These are phyloP conservation scores for Bombycilla garrulus DNA, from an alignment of 2,113 vertebrate species.

Conservation along the genomic window DNA sequence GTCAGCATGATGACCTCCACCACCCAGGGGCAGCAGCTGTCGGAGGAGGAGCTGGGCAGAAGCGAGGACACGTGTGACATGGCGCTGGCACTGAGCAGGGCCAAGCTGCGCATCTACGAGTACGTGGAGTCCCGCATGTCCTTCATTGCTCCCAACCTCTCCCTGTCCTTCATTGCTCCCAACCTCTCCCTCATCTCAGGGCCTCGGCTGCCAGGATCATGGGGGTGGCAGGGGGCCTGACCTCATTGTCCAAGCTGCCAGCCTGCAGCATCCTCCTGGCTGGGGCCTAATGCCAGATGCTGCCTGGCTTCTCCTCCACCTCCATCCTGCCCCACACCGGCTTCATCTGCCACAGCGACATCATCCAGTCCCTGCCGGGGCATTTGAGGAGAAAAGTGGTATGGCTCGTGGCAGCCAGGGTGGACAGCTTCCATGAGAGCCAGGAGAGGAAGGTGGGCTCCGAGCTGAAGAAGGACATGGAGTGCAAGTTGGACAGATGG, in stretches of 20 bases:
- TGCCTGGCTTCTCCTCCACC: not conserved
- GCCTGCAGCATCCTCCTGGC: not conserved
- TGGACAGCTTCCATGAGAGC: not conserved
- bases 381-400: not conserved
- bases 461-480: not conserved
- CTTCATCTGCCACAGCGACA: not conserved
- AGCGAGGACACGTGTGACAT: fast-evolving
- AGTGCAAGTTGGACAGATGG: fast-evolving
- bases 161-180: not conserved
- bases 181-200: not conserved
- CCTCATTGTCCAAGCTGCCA: fast-evolving
- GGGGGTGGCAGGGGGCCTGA: no score
- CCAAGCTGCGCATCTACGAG: fast-evolving
- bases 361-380: fast-evolving
- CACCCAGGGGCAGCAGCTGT: not conserved
- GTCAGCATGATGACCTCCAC: not conserved
- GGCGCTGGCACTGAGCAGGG: fast-evolving
- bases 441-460: fast-evolving
- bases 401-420: not conserved
- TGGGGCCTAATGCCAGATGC: fast-evolving
- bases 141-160: not conserved
- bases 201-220: not conserved
- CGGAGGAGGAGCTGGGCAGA: not conserved
- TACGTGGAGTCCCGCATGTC: fast-evolving
- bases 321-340: not conserved